Evolutionary conservation across 1,140 invertebrate genomes (phyloP).

Genomic region (Apis dorsata): DNA sequence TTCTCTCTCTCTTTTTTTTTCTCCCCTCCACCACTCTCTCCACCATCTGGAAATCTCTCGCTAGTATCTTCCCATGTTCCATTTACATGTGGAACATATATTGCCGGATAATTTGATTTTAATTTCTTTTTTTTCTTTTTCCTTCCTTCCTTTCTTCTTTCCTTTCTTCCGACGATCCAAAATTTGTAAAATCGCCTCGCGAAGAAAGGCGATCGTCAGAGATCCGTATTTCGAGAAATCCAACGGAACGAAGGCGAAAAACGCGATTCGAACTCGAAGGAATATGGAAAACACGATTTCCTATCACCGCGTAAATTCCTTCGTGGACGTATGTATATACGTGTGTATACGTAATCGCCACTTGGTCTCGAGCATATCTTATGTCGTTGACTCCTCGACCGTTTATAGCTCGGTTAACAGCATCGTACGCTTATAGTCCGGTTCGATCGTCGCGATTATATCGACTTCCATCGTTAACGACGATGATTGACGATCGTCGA

Average conservation of each 20-base stretch:
- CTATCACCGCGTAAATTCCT: too few relatives aligned
- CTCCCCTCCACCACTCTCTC: background rate
- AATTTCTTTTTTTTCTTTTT: too few relatives aligned
- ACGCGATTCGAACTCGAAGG: too few relatives aligned
- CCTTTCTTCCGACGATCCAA: background rate
- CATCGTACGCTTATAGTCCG: background rate
- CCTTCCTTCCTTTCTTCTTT: background rate
- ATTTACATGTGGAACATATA: background rate
- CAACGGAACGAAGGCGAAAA: too few relatives aligned
- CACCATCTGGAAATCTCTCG: slow-evolving; percentile 10
- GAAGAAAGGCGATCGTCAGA: background rate
- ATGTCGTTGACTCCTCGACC: background rate
- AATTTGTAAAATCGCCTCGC: background rate
- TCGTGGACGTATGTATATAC: too few relatives aligned
- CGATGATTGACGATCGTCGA: slow-evolving; percentile 37
- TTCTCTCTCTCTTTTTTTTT: background rate
- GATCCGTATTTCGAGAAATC: background rate
- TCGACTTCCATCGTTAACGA: slow-evolving; percentile 10
- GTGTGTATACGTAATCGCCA: background rate
- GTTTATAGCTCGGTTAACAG: slow-evolving; percentile 15
- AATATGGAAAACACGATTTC: background rate
- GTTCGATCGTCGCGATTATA: background rate
- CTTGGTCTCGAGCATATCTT: background rate
- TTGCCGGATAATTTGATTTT: background rate
- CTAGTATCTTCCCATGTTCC: background rate